Percentiles rank a stretch among this genome's conserved stretches.
These are phyloP conservation scores for Drosophila percnosoma DNA, from an alignment of 2,888 invertebrate genomes.

Conservation along the genomic window DNA sequence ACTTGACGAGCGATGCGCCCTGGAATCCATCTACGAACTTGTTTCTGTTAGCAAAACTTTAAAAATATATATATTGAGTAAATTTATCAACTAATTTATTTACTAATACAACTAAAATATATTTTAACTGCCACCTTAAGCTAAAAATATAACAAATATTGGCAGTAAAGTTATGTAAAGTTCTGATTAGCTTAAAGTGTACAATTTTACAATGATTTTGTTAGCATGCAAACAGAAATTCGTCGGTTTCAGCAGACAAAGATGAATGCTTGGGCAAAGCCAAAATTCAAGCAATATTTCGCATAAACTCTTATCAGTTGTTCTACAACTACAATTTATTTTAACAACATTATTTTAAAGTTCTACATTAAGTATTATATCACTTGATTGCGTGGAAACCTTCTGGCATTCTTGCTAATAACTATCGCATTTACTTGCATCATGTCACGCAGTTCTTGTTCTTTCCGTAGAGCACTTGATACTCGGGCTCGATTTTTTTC, in stretches of 20 bases:
- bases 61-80: neutral
- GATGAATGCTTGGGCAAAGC: neutral
- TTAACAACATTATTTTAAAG: neutral
- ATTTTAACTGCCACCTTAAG: neutral
- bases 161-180: conserved; percentile 14
- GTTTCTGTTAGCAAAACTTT: neutral
- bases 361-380: conserved; percentile 10
- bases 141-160: neutral
- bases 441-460: conserved; percentile 87
- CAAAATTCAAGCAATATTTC: neutral
- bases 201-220: conserved; percentile 19
- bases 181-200: conserved; percentile 29
- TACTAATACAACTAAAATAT: neutral
- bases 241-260: neutral
- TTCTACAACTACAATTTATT: neutral
- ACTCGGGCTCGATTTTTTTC: conserved; percentile 91
- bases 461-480: conserved; percentile 91
- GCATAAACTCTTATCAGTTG: neutral
- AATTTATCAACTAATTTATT: neutral
- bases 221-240: neutral
- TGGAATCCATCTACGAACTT: too few relatives aligned
- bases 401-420: neutral
- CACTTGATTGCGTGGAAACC: conserved; percentile 25
- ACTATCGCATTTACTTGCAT: conserved; percentile 3
- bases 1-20: too few relatives aligned